phyloP scores from a whole-genome alignment of 2,888 invertebrate genomes.

The Subacronicta megacephala region DNA sequence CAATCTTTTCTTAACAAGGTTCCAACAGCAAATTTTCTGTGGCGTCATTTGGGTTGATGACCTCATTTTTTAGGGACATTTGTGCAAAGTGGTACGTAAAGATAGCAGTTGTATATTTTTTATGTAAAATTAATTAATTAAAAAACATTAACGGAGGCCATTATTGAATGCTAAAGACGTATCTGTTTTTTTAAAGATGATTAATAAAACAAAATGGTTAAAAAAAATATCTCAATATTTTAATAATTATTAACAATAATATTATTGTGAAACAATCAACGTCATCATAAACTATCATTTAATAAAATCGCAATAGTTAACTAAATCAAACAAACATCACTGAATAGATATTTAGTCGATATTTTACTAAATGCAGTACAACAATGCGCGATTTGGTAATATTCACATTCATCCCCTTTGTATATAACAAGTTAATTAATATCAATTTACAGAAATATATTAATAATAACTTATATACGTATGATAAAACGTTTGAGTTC shows the following conservation, averaged over 20 bases:
- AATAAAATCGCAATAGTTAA: conserved; percentile 83
- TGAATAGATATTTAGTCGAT: conserved; percentile 55
- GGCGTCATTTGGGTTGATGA: too few species aligned
- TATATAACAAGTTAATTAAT: conserved; percentile 52
- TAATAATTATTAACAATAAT: conserved; percentile 81
- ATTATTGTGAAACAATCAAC: conserved; percentile 85
- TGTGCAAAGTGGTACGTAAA: too few species aligned
- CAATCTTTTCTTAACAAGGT: not conserved
- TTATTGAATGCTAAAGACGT: too few species aligned
- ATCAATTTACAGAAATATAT: conserved; percentile 58
- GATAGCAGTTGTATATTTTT: too few species aligned
- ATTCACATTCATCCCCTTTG: conserved; percentile 53
- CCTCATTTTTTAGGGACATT: too few species aligned
- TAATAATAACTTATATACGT: conserved; percentile 39
- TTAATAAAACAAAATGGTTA: conserved; percentile 42
- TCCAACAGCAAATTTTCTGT: not conserved
- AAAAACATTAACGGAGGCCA: too few species aligned
- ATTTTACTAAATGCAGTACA: conserved; percentile 68
- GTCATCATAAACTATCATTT: conserved; percentile 86
- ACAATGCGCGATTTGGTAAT: conserved; percentile 80
- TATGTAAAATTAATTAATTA: too few species aligned
- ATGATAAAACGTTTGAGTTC: conserved; percentile 27
- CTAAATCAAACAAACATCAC: conserved; percentile 65
- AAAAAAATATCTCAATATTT: conserved; percentile 71
- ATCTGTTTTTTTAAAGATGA: too few species aligned